Conservation (phyloP, 2,888 invertebrate genomes). For the Tachina fera region DNA sequence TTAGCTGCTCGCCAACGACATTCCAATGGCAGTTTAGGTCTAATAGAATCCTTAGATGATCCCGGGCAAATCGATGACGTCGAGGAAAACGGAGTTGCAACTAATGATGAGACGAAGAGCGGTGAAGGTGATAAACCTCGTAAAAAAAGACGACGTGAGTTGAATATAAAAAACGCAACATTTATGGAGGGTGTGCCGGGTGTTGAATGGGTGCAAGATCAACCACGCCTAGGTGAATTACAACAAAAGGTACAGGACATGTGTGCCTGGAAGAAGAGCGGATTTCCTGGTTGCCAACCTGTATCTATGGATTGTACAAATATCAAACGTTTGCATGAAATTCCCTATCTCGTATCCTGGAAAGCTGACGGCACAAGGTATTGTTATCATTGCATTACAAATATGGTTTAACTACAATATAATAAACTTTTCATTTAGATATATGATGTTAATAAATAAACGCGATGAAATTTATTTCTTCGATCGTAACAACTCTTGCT, state of each 20-base stretch:
- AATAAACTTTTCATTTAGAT: constrained; percentile 83
- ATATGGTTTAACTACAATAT: background rate
- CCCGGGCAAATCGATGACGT: constrained; percentile 68
- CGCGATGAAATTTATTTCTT: constrained; percentile 94
- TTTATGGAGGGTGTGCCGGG: constrained; percentile 96
- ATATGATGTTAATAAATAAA: constrained; percentile 97
- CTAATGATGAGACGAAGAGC: constrained; percentile 20
- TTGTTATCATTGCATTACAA: background rate
- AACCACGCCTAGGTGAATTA: constrained; percentile 85
- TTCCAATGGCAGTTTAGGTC: constrained; percentile 66
- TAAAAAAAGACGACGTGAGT: constrained; percentile 84
- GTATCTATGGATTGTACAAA: constrained; percentile 97
- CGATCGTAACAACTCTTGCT: constrained; percentile 97
- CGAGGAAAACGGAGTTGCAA: constrained; percentile 62
- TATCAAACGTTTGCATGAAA: constrained; percentile 88
- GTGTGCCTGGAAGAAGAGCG: constrained; percentile 90
- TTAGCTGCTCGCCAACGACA: constrained; percentile 67
- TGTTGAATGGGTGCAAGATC: constrained; percentile 88
- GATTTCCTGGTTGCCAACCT: constrained; percentile 98
- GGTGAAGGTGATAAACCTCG: constrained; percentile 73
- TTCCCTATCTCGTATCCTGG: constrained; percentile 98
- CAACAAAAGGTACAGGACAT: constrained; percentile 90
- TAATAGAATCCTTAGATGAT: constrained; percentile 70
- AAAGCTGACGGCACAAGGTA: constrained; percentile 98
- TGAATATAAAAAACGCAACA: constrained; percentile 85